Conservation (phyloP, 2,888 invertebrate species). For the Ecdyonurus torrentis region DNA sequence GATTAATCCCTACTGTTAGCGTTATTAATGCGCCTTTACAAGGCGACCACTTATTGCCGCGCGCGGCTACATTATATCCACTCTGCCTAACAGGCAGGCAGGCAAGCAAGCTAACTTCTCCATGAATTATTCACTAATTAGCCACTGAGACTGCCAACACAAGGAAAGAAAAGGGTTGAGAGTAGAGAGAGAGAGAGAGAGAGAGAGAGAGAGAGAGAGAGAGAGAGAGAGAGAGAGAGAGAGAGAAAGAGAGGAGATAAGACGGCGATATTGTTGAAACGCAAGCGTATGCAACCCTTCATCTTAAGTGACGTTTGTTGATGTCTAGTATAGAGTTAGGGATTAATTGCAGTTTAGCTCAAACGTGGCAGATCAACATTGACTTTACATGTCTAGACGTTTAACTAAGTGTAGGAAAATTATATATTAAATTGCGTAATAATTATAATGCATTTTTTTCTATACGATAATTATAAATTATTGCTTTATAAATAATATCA, state of each 20-base stretch:
- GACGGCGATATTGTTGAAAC: too few species aligned
- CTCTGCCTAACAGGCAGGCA: neutral
- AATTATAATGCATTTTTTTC: too few species aligned
- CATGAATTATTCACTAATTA: slow-evolving; percentile 1
- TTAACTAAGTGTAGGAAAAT: too few species aligned
- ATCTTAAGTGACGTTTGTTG: neutral
- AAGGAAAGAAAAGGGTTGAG: too few species aligned
- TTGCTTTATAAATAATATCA: too few species aligned
- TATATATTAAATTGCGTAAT: too few species aligned
- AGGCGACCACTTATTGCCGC: neutral
- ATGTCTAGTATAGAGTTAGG: neutral
- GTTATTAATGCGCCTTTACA: neutral
- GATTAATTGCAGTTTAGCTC: neutral
- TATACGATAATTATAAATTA: too few species aligned
- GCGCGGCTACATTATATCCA: neutral
- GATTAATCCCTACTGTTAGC: neutral
- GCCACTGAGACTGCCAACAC: neutral
- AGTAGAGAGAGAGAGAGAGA: neutral
- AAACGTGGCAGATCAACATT: too few species aligned
- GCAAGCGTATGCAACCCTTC: neutral
- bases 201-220: too few species aligned
- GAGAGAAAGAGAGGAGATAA: neutral
- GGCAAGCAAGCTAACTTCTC: too few species aligned
- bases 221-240: neutral
- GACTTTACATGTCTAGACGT: too few species aligned